phyloP scores from a whole-genome alignment of 2,888 invertebrate species.

The Seira ritae region DNA sequence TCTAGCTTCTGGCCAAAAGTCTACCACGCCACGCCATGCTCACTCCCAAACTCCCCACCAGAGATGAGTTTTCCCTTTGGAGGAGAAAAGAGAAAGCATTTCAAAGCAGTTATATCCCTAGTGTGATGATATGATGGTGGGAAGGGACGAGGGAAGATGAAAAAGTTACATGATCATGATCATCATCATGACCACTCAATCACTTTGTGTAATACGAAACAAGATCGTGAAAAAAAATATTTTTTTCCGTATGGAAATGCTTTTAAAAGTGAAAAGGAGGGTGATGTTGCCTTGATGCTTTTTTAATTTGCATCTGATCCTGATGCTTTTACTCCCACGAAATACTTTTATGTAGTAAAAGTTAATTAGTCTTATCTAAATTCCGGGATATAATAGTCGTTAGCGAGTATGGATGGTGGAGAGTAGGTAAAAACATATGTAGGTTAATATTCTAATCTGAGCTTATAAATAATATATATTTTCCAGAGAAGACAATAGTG shows the following conservation, averaged over 20 bases:
- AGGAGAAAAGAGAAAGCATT: background rate
- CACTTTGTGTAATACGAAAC: too few relatives aligned
- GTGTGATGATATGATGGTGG: too few relatives aligned
- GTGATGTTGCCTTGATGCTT: constrained; percentile 4
- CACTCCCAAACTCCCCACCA: background rate
- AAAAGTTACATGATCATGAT: background rate
- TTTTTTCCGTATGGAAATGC: background rate
- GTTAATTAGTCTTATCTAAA: constrained; percentile 35
- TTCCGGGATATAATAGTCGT: background rate
- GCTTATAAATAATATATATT: too few relatives aligned
- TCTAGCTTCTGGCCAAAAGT: background rate
- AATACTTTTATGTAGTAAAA: background rate
- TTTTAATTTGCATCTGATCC: constrained; percentile 2
- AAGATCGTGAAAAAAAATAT: background rate
- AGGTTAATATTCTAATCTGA: too few relatives aligned
- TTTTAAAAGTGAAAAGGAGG: background rate
- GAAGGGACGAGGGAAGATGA: background rate
- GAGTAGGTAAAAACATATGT: background rate
- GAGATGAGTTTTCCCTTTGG: too few relatives aligned
- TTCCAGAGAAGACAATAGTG: too few relatives aligned
- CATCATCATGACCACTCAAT: too few relatives aligned
- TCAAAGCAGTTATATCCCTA: background rate
- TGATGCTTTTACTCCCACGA: background rate
- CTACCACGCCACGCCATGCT: background rate
- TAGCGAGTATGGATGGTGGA: background rate